Evolutionary conservation across 1,140 invertebrate species (phyloP), one percentile per base, ranked within the genome.

Genomic region (Plectrocnemia conspersa): DNA sequence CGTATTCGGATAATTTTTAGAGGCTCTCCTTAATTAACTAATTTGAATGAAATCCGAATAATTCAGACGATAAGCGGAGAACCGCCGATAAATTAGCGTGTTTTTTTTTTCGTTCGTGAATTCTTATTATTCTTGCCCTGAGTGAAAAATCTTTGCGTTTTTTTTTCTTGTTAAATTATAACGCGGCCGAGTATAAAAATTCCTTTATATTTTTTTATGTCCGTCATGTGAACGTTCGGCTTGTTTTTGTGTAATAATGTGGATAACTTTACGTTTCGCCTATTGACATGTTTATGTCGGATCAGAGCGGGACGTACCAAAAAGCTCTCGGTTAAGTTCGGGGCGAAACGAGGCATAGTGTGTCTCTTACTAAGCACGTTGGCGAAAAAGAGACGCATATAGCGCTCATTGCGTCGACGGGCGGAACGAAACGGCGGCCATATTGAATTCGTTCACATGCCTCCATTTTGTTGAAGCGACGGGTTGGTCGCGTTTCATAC

Each of bases 251-350:
- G 54, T 55, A 59, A 59, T 55, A 59, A 59, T 55, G 53, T 59
- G 24, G 24, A 40, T 15, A 56, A 60, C 18, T 60, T 60, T 53
- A 56, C 54, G 58, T 56, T 45, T 52, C 50, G 21, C 54, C 58
- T 46, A 61, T 61, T 61, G 59, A 57, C 59, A 61, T 61, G 52
- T 61, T 61, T 61, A 61, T 61, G 59, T 54, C 29, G 42, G 32
- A 23, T n/a, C 16, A 18, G 11, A 22, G 32, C 24, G 50, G 35
- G 52, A 40, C 44, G 40, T 19, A 22, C 24, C 33, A 24, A 13
- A 33, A 25, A 33, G 24, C 50, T 44, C 25, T 16, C 23, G 49
- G 4, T 7, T 4, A 40, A 24, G 15, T 16, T 22, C 35, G 23
- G 15, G n/a, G n/a, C n/a, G n/a, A 21, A 35, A 3, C 18, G 9